These are phyloP conservation scores for Leucoptera coffeella DNA, from an alignment of 2,888 invertebrate genomes.

Conservation along the genomic window DNA sequence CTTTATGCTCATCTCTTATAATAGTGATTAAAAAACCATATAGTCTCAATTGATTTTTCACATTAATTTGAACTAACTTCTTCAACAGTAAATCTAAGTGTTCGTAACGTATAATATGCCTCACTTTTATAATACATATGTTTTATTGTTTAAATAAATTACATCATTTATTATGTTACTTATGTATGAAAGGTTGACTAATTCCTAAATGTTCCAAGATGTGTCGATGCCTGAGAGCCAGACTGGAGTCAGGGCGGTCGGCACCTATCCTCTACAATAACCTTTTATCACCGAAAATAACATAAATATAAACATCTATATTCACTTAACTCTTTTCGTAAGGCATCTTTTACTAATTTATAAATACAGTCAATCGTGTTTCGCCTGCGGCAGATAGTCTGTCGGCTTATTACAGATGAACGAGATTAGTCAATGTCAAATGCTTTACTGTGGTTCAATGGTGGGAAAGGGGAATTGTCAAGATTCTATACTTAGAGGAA, in stretches of 20 bases:
- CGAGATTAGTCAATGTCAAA: too few species aligned
- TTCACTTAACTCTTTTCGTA: slow-evolving; percentile 45
- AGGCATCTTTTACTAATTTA: slow-evolving; percentile 49
- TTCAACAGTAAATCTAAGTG: slow-evolving; percentile 52
- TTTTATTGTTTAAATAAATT: slow-evolving; percentile 48
- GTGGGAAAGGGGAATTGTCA: too few species aligned
- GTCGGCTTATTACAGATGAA: too few species aligned
- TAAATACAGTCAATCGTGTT: too few species aligned
- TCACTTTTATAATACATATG: slow-evolving; percentile 32
- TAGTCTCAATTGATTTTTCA: slow-evolving; percentile 50
- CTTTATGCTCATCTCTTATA: slow-evolving; percentile 45
- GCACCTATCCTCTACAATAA: too few species aligned
- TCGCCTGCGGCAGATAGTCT: too few species aligned
- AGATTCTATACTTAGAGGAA: too few species aligned
- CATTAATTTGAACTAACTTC: slow-evolving; percentile 53
- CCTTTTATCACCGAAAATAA: slow-evolving; percentile 49
- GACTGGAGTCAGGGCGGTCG: too few species aligned
- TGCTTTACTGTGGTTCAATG: too few species aligned
- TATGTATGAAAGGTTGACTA: slow-evolving; percentile 51
- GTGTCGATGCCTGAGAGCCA: slow-evolving; percentile 24
- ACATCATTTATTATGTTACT: slow-evolving; percentile 48
- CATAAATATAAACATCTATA: slow-evolving; percentile 47
- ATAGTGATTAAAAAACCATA: slow-evolving; percentile 52
- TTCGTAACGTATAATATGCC: slow-evolving; percentile 13
- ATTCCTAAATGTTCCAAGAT: slow-evolving; percentile 48